These are phyloP conservation scores for Nylanderia fulva DNA, from an alignment of 1,140 invertebrate species.

Conservation along the genomic window DNA sequence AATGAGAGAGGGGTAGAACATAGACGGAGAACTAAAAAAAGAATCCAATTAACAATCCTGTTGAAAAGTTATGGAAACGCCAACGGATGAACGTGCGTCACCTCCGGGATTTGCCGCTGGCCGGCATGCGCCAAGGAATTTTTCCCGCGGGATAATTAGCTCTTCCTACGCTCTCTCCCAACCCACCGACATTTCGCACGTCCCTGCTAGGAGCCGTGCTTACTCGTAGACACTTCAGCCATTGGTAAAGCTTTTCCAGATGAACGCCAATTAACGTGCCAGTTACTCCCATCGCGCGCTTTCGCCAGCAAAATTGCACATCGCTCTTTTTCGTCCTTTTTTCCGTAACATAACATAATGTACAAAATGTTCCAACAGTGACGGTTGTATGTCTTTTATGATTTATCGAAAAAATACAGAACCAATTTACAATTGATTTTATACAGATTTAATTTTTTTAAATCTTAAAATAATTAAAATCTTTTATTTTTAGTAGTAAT, in stretches of 20 bases:
- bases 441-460: neutral
- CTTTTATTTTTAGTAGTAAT: no score
- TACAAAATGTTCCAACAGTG: neutral
- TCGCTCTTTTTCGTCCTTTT: constrained; percentile 19
- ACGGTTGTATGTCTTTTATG: neutral
- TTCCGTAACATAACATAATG: neutral
- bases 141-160: constrained; percentile 76
- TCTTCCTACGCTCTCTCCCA: constrained; percentile 15
- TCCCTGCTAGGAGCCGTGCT: constrained; percentile 40
- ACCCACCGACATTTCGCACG: constrained; percentile 60
- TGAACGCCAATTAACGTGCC: constrained; percentile 77
- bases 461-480: no score
- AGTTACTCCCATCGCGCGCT: neutral
- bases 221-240: constrained; percentile 26
- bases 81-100: constrained; percentile 37
- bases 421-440: neutral
- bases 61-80: constrained; percentile 75
- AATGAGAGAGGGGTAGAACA: neutral
- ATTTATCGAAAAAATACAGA: neutral
- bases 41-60: constrained; percentile 79
- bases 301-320: constrained; percentile 58
- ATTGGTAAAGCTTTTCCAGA: constrained; percentile 73
- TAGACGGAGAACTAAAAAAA: constrained; percentile 48
- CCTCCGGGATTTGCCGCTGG: constrained; percentile 44
- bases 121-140: constrained; percentile 66